phyloP scores from a whole-genome alignment of 2,797 vertebrate species.

The Clarias platycephalus region DNA sequence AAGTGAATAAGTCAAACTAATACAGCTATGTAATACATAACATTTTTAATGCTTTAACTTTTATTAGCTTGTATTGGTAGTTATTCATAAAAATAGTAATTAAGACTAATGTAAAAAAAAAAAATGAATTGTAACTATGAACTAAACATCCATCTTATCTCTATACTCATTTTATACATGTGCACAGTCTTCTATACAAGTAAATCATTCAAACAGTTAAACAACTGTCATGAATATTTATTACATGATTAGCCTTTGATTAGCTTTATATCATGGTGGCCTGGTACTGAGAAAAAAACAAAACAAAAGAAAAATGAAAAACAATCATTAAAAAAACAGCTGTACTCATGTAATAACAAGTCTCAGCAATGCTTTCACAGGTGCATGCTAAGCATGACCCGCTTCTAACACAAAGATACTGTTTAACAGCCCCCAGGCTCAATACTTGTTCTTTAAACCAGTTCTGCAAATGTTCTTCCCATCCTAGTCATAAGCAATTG shows the following conservation, averaged over 20 bases:
- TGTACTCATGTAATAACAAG: conserved; percentile 20
- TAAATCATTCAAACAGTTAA: not conserved
- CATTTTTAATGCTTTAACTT: no score
- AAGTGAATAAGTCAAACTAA: no score
- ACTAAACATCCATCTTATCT: not conserved
- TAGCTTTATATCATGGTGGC: no score
- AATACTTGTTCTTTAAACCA: not conserved
- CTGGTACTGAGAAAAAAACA: not conserved
- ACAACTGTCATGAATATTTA: not conserved
- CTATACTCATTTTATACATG: not conserved
- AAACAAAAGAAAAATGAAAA: no score
- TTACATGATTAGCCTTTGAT: not conserved
- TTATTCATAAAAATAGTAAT: not conserved
- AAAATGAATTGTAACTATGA: not conserved
- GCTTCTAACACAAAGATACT: not conserved
- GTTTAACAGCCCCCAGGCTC: not conserved
- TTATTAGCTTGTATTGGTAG: not conserved
- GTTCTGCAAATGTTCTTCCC: not conserved
- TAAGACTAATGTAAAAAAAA: not conserved
- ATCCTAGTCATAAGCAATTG: not conserved
- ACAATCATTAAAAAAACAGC: not conserved
- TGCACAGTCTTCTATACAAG: not conserved
- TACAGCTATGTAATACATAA: no score
- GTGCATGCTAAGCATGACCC: not conserved
- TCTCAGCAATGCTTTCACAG: conserved; percentile 4